Conservation (phyloP, 2,888 invertebrate species). For the Nomada fucata region DNA sequence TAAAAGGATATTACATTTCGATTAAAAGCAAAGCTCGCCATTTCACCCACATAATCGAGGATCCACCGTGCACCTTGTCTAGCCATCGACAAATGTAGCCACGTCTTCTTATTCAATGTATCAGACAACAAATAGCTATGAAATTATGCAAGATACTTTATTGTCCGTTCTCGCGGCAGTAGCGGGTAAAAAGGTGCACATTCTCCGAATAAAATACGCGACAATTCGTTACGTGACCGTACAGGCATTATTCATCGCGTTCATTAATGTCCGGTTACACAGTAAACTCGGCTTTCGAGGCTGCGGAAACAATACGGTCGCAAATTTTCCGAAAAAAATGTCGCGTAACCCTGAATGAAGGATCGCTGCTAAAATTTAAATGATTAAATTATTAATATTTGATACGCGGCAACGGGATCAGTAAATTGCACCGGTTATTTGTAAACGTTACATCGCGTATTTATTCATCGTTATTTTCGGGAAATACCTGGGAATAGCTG, state of each 20-base stretch:
- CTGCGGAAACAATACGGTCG: no score
- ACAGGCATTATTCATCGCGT: constrained; percentile 16
- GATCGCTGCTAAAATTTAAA: neutral
- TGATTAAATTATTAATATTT: neutral
- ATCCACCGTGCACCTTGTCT: neutral
- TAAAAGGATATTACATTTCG: neutral
- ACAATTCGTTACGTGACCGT: neutral
- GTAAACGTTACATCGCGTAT: no score
- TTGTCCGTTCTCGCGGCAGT: neutral
- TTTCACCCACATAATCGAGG: constrained; percentile 11
- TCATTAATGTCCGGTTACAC: constrained; percentile 7
- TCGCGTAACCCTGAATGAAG: neutral
- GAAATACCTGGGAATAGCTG: no score
- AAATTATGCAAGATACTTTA: constrained; percentile 12
- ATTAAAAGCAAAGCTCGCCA: constrained; percentile 9
- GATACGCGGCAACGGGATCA: no score
- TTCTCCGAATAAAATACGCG: neutral
- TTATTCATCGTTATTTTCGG: no score
- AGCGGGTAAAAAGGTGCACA: neutral
- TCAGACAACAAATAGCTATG: neutral
- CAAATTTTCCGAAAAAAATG: no score
- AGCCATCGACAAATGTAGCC: constrained; percentile 6
- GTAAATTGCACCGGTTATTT: no score
- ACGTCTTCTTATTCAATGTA: constrained; percentile 16
- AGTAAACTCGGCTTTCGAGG: neutral